phyloP scores from a whole-genome alignment of 2,888 invertebrate species.

The Periphyllus acericola region DNA sequence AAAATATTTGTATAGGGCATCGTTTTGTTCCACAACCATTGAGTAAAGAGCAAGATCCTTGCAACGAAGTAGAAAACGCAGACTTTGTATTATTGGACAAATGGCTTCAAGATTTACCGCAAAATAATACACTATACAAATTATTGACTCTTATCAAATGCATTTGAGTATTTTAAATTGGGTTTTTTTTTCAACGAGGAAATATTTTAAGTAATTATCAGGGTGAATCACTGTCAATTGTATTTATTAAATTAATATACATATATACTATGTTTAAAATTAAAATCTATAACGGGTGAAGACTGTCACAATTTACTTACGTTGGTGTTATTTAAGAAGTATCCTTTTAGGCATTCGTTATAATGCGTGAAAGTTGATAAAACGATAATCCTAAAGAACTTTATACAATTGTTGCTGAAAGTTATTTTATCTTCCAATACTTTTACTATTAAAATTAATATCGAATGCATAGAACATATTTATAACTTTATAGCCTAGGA shows the following conservation, averaged over 20 bases:
- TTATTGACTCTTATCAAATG: slow-evolving; percentile 41
- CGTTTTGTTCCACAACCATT: slow-evolving; percentile 69
- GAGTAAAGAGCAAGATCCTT: slow-evolving; percentile 74
- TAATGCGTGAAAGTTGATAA: not conserved
- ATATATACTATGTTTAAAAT: no score
- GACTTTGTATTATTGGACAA: slow-evolving; percentile 76
- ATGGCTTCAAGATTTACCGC: slow-evolving; percentile 68
- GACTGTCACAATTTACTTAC: not conserved
- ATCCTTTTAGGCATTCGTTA: not conserved
- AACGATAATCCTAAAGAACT: not conserved
- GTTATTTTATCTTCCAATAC: not conserved
- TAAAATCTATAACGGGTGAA: no score
- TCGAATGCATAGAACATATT: not conserved
- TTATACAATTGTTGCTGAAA: not conserved
- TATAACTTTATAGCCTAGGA: no score
- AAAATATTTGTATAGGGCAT: slow-evolving; percentile 65
- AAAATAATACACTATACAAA: slow-evolving; percentile 26
- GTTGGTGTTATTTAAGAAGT: not conserved
- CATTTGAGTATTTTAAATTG: not conserved
- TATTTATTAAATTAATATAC: no score
- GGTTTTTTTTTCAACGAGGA: not conserved
- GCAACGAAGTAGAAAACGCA: slow-evolving; percentile 77
- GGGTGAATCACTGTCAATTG: no score
- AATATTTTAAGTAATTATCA: not conserved
- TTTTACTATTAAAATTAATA: not conserved